Evolutionary conservation across 2,888 invertebrate genomes (phyloP).

Genomic region (Dorcus parallelipipedus): DNA sequence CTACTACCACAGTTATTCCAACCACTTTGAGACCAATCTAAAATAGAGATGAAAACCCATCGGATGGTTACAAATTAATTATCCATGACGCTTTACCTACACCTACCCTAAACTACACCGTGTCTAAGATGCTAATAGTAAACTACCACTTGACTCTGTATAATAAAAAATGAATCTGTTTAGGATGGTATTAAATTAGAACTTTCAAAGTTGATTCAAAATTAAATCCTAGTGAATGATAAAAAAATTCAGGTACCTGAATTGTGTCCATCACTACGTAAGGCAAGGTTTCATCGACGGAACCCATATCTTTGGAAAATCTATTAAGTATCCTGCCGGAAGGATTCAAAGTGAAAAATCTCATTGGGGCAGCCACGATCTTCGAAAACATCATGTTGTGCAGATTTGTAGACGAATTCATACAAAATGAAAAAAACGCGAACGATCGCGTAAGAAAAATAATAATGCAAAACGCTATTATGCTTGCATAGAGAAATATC

Average conservation of each 20-base stretch:
- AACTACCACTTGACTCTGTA: too few relatives aligned
- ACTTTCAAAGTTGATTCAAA: too few relatives aligned
- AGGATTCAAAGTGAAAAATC: slow-evolving; percentile 69
- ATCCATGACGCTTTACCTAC: too few relatives aligned
- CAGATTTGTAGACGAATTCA: slow-evolving; percentile 54
- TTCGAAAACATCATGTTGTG: slow-evolving; percentile 56
- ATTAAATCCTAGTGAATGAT: neutral
- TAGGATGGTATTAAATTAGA: too few relatives aligned
- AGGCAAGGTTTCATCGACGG: slow-evolving; percentile 55
- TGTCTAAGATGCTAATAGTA: too few relatives aligned
- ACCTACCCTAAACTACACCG: too few relatives aligned
- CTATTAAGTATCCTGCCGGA: slow-evolving; percentile 64
- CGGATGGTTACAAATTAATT: too few relatives aligned
- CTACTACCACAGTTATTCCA: slow-evolving; percentile 19
- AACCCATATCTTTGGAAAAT: slow-evolving; percentile 69
- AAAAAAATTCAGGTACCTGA: slow-evolving; percentile 5
- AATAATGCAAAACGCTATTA: slow-evolving; percentile 46
- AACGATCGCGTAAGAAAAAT: slow-evolving; percentile 43
- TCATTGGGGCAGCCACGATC: slow-evolving; percentile 62
- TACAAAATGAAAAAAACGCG: slow-evolving; percentile 53
- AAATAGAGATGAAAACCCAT: neutral
- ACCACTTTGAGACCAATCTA: slow-evolving; percentile 20
- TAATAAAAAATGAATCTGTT: too few relatives aligned
- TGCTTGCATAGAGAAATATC: slow-evolving; percentile 19
- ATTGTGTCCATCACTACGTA: slow-evolving; percentile 16